These are phyloP conservation scores for Tangara arthus DNA, from an alignment of 2,797 vertebrate genomes.

Conservation along the genomic window DNA sequence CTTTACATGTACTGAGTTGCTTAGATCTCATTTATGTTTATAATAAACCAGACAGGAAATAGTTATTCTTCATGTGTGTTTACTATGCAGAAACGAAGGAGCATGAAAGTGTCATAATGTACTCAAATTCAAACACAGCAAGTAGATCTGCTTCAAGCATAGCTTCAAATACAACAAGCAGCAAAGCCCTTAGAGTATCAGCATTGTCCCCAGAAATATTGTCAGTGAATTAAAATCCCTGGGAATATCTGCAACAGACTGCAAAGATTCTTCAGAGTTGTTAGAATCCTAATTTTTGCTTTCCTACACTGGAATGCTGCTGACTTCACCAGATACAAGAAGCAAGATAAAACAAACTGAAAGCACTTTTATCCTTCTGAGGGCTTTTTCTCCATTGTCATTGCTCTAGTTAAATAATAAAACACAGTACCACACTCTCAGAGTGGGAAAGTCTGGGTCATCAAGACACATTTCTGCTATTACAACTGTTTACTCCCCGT, in stretches of 20 bases:
- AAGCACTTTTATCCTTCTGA: neutral
- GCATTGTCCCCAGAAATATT: neutral
- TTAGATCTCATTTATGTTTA: neutral
- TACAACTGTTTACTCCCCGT: neutral
- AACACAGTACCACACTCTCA: neutral
- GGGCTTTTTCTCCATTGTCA: neutral
- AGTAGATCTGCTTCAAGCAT: neutral
- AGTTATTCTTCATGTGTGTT: neutral
- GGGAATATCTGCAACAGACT: neutral
- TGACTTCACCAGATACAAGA: neutral
- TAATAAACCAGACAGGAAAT: neutral
- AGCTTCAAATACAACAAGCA: neutral
- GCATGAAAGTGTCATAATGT: neutral
- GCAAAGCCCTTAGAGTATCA: neutral
- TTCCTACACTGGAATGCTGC: neutral
- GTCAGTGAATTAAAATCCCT: neutral
- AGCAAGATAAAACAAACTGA: neutral
- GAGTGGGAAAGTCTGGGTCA: neutral
- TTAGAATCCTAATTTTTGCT: neutral
- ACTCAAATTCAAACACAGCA: neutral
- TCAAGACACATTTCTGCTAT: neutral
- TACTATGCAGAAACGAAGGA: neutral
- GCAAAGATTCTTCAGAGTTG: neutral
- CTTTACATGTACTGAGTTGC: fast-evolving
- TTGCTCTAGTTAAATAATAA: neutral